Percentiles rank a stretch among this genome's conserved stretches.
Conservation (phyloP, 2,113 vertebrate genomes). For the Sebastes fasciatus region DNA sequence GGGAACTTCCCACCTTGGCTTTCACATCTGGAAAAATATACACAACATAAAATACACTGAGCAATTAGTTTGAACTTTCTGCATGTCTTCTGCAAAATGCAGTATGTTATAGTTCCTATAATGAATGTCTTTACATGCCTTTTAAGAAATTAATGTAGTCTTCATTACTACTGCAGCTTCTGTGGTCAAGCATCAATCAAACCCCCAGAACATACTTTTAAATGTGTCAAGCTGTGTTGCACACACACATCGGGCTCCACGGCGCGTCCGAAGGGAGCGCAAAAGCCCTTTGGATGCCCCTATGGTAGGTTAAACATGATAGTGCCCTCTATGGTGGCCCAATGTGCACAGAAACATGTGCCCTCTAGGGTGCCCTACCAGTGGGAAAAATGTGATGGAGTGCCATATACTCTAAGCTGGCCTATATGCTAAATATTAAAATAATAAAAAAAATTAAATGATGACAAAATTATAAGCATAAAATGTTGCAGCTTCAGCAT, state of each 20-base stretch:
- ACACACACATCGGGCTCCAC: no score
- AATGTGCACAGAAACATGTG: no score
- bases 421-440: no score
- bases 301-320: no score
- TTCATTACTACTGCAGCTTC: not conserved
- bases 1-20: conserved; percentile 86
- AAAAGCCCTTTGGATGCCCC: no score
- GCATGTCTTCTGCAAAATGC: not conserved
- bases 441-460: no score
- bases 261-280: no score
- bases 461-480: not conserved
- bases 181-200: not conserved
- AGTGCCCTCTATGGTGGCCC: no score
- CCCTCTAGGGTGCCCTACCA: no score
- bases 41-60: not conserved
- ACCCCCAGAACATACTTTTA: not conserved
- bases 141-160: not conserved
- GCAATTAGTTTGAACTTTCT: not conserved
- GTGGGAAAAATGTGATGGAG: no score
- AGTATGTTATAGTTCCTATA: not conserved
- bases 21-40: conserved; percentile 81
- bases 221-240: no score
- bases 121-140: not conserved
- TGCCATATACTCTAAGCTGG: no score
- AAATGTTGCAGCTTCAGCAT: not conserved